Base-by-base conservation (phyloP, 2,888 invertebrate genomes). In the Pheosia gnoma region DNA sequence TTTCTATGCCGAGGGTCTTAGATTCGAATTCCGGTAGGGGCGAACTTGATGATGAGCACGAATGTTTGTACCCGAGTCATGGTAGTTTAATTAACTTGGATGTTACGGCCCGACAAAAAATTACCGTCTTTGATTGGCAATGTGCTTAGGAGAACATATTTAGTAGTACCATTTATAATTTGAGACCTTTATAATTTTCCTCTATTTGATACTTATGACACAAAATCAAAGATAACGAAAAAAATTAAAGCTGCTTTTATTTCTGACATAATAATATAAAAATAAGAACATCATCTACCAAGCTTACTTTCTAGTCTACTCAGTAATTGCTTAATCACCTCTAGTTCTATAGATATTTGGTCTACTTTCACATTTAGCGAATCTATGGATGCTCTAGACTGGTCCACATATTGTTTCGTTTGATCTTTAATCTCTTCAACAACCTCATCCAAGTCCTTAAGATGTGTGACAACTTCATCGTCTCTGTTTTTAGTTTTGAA, bases 311-410 rank as follows among this genome's bases (percentile, higher is more conserved):
- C 92, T 65, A 93, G 71, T 66, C 86, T 86, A 52, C 72, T 71
- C 62, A 93, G 83, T 63, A 89, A 82, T 51, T 81, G 78, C 62
- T 91, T 92, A 8, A 92, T 86, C 25, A 66, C 71, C 63, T 87
- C 85, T 51, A 93, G 81, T 69, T 93, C 93, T 51, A 85, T 52
- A 3, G 89, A 81, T 70, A 93, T 82, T 72, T 89, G 86, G 65
- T 93, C 90, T 59, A 93, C 80, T 75, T 91, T 93, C 0, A 84
- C 81, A 73, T 88, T 87, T 4, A 93, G 68, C 5, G 77, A 74
- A 11, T 89, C 87, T 41, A 91, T 67, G 3, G 85, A 82, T 8
- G 74, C 67, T 57, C 81, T 86, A 0, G 85, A 75, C 54, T 86
- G 84, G 59, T 88, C 81, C 2, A 81, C 76, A 37, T 84, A 80